Percentiles rank a stretch among this genome's conserved stretches.
Conservation (phyloP, 1,140 invertebrate species). For the Phthorimaea operculella region DNA sequence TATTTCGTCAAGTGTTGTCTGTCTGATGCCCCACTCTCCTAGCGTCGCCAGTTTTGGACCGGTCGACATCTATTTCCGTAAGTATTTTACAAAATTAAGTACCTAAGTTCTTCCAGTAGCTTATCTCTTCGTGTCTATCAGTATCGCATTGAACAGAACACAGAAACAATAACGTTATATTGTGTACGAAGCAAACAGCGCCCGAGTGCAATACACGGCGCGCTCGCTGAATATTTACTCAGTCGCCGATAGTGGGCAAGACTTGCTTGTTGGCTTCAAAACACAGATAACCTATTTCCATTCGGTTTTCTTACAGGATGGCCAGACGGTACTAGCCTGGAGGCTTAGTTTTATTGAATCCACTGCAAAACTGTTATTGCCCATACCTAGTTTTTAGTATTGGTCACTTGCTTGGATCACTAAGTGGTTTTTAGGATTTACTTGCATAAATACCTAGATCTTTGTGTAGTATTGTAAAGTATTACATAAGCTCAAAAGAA, state of each 20-base stretch:
- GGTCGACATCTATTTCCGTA: background rate
- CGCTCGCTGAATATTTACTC: slow-evolving; percentile 51
- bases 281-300: background rate
- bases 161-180: slow-evolving; percentile 48
- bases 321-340: background rate
- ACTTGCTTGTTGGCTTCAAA: slow-evolving; percentile 22
- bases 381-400: too few relatives aligned
- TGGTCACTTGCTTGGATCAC: too few relatives aligned
- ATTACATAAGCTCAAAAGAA: too few relatives aligned
- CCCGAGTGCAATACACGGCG: slow-evolving; percentile 24
- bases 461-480: too few relatives aligned
- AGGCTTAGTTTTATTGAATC: background rate
- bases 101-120: background rate
- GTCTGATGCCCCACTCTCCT: too few relatives aligned
- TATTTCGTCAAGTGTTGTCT: too few relatives aligned
- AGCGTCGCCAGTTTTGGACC: too few relatives aligned
- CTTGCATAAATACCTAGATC: too few relatives aligned
- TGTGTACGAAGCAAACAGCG: slow-evolving; percentile 40
- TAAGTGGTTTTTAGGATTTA: too few relatives aligned
- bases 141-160: background rate
- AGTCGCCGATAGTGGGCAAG: slow-evolving; percentile 5
- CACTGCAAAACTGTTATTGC: background rate
- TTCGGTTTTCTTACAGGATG: background rate
- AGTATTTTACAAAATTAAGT: background rate
- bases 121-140: background rate